Evolutionary conservation across 1,140 invertebrate species (phyloP).

Genomic region (Lordiphosa stackelbergi): DNA sequence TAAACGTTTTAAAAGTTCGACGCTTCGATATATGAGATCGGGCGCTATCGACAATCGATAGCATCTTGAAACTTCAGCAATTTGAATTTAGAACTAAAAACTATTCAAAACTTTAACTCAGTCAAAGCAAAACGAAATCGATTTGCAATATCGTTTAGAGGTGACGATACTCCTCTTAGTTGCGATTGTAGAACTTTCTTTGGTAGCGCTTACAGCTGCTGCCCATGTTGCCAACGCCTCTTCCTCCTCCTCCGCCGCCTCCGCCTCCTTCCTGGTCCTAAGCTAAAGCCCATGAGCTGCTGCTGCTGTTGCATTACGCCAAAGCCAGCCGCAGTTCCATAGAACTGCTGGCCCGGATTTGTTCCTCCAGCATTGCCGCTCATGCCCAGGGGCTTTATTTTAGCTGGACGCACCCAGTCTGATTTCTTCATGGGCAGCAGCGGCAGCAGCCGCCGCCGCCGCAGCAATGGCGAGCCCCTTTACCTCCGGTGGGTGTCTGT

Average conservation of each 20-base stretch:
- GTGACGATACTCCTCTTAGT: constrained; percentile 26
- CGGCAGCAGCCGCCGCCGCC: constrained; percentile 59
- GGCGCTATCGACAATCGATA: too few species aligned
- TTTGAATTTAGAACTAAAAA: constrained; percentile 5
- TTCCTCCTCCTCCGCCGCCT: constrained; percentile 26
- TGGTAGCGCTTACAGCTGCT: constrained; percentile 74
- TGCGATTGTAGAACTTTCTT: constrained; percentile 76
- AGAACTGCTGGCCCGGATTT: constrained; percentile 49
- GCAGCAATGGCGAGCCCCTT: constrained; percentile 63
- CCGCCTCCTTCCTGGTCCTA: constrained; percentile 33
- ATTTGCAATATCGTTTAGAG: neutral
- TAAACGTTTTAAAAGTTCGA: constrained; percentile 15
- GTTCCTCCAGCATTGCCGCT: constrained; percentile 28
- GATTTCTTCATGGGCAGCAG: constrained; percentile 73
- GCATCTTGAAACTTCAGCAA: constrained; percentile 10
- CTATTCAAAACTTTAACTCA: constrained; percentile 60
- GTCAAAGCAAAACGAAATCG: constrained; percentile 65
- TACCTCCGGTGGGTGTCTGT: constrained; percentile 52
- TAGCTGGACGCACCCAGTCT: constrained; percentile 76
- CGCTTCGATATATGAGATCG: constrained; percentile 1
- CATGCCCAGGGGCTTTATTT: constrained; percentile 72
- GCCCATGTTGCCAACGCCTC: constrained; percentile 59
- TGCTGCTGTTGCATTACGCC: constrained; percentile 37
- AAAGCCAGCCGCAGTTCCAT: constrained; percentile 42
- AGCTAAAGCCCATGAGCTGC: constrained; percentile 57